A percentile compares a stretch with the other conserved stretches of the same genome.
Conservation (phyloP, 1,140 invertebrate genomes). For the Halictus rubicundus region DNA sequence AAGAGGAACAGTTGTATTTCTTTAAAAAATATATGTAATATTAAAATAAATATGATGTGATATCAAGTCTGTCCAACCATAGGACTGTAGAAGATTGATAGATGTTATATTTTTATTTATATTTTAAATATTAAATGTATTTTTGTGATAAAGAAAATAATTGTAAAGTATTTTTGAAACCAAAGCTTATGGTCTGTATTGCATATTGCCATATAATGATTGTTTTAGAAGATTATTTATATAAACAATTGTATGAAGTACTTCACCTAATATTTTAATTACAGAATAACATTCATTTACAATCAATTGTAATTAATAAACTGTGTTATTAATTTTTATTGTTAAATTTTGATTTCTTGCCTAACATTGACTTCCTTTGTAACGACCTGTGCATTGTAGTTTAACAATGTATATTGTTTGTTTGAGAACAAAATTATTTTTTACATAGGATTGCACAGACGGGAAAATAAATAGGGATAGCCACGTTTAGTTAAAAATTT, state of each 20-base stretch:
- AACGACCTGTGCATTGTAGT: too few species aligned
- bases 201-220: not conserved
- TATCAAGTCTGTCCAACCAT: not conserved
- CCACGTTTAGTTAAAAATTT: not conserved
- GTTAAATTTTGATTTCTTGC: too few species aligned
- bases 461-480: not conserved
- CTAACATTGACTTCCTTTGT: too few species aligned
- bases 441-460: not conserved
- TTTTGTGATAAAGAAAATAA: not conserved
- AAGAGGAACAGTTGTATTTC: not conserved
- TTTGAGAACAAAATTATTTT: not conserved
- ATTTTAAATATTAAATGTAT: not conserved
- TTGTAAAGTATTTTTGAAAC: not conserved
- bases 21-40: not conserved
- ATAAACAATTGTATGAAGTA: not conserved
- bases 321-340: not conserved
- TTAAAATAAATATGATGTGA: not conserved
- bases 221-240: not conserved
- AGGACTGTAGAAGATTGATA: not conserved
- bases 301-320: not conserved
- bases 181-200: not conserved
- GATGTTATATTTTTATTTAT: not conserved
- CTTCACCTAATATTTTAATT: not conserved
- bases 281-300: not conserved
- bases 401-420: not conserved